Evolutionary conservation across 2,797 vertebrate species (phyloP).

Genomic region (Antrozous pallidus): DNA sequence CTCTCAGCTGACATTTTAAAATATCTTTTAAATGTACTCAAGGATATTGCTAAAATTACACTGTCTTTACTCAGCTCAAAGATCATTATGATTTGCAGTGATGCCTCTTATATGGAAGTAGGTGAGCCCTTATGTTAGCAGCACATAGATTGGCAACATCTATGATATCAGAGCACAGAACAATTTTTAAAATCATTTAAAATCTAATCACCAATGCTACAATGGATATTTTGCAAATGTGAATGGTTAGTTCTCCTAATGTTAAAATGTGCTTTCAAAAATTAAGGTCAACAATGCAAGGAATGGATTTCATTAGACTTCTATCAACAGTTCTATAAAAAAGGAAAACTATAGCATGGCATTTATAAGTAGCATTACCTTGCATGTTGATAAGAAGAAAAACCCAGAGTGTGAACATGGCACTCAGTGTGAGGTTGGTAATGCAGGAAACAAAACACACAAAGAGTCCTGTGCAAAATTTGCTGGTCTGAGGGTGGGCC

Average conservation of each 20-base stretch:
- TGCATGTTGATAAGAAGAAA: not conserved
- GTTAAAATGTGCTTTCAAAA: constrained; percentile 48
- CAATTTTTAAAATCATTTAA: constrained; percentile 21
- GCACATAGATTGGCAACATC: not conserved
- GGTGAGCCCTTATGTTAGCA: constrained; percentile 23
- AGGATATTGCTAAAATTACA: constrained; percentile 56
- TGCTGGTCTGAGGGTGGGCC: too few species aligned
- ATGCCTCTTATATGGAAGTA: constrained; percentile 1
- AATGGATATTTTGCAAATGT: constrained; percentile 61
- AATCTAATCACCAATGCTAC: constrained; percentile 43
- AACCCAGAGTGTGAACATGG: not conserved
- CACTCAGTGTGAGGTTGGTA: too few species aligned
- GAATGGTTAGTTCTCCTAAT: constrained; percentile 49
- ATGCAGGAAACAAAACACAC: too few species aligned
- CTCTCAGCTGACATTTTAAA: constrained; percentile 53
- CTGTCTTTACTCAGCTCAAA: constrained; percentile 11
- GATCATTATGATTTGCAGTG: not conserved
- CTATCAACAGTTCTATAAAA: constrained; percentile 15
- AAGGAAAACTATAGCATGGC: not conserved
- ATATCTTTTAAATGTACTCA: constrained; percentile 19
- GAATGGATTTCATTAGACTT: constrained; percentile 51
- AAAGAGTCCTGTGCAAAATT: too few species aligned
- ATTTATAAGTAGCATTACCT: constrained; percentile 11
- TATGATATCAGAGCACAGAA: not conserved
- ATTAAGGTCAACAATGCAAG: constrained; percentile 46